Base-by-base conservation (phyloP, 2,113 vertebrate species). In the Ptychochromis oligacanthus region DNA sequence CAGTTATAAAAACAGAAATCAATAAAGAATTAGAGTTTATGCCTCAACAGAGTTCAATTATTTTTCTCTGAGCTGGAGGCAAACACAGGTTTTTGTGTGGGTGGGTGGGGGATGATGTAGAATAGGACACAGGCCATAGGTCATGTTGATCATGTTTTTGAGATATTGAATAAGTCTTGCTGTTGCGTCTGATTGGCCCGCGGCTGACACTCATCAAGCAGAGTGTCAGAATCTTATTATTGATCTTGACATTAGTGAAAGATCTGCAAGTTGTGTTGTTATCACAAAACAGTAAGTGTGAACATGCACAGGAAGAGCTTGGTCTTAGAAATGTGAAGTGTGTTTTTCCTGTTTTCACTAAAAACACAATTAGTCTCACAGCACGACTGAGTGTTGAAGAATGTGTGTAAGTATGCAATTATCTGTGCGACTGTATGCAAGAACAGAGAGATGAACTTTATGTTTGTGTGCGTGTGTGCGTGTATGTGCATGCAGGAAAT, bases 281-380 rank as follows among this genome's bases (percentile, higher is more conserved):
- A 7, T 28, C 84, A 70, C 81, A 26, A 55, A 58, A 70, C 62
- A 34, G 12, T 57, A 54, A 7, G 43, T 49, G 43, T 14, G 62
- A 14, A 46, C 20, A 61, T 17, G 2, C 17, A 70, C 43, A 62
- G 28, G 40, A 75, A 57, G 12, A 24, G 61, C 61, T 26, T 76
- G 58, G 46, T 52, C 75, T 85, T 26, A 67, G 31, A 81, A 60
- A 82, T 86, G 61, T 54, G 34, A 61, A 20, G 65, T 76, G 75
- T 87, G 59, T 85, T 79, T 59, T 84, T 46, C 65, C 79, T 79
- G 77, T 82, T 88, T 88, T 80, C 62, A 83, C 70, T 54, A 58
- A 86, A 72, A 90, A 65, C 79, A 85, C 67, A 82, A 87, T 90
- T 89, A 84, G 55, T 36, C 54, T 81, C 77, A 38, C 79, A 85